These are phyloP conservation scores for Xiphorhynchus erythropygius DNA, from an alignment of 2,797 vertebrate species.

Conservation along the genomic window DNA sequence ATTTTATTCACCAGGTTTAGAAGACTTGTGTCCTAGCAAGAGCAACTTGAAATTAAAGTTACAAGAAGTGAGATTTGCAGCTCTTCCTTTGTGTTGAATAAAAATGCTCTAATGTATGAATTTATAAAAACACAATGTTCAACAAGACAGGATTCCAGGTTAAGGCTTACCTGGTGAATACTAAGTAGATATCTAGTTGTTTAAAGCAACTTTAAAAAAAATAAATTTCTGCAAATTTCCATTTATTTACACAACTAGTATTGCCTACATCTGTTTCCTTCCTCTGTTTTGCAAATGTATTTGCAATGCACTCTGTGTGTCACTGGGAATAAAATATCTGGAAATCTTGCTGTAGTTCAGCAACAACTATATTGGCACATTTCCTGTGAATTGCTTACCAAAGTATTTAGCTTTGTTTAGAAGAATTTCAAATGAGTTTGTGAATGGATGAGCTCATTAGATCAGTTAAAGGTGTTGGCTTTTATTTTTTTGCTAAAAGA, in stretches of 20 bases:
- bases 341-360: conserved; percentile 12
- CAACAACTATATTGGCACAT: neutral
- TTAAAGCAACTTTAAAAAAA: neutral
- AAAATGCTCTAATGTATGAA: neutral
- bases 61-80: neutral
- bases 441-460: neutral
- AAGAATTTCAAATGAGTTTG: neutral
- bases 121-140: neutral
- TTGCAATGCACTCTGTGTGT: neutral
- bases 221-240: neutral
- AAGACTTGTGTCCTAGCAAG: neutral
- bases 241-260: neutral
- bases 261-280: neutral
- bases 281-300: neutral
- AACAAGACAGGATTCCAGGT: neutral
- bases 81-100: neutral
- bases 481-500: neutral
- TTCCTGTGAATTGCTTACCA: neutral
- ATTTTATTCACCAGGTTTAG: neutral
- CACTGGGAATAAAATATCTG: neutral
- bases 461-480: neutral
- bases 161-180: neutral
- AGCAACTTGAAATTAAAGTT: neutral
- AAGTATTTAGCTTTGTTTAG: neutral
- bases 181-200: neutral